Evolutionary conservation across 2,888 invertebrate genomes (phyloP).

Genomic region (Rapana venosa): DNA sequence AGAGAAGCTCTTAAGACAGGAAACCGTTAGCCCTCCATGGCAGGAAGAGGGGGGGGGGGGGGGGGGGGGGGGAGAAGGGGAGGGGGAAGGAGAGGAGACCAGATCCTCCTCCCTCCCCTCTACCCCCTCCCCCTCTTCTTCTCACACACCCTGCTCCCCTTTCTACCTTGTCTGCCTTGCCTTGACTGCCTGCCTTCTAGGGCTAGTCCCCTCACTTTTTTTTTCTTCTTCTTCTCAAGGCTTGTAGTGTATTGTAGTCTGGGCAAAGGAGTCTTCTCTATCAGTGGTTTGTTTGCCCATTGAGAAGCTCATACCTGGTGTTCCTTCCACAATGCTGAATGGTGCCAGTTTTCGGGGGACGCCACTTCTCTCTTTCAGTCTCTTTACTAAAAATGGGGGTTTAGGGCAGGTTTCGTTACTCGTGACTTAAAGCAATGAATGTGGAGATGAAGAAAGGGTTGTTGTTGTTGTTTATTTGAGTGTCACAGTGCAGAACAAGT

Average conservation of each 20-base stretch:
- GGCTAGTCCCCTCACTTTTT: no score
- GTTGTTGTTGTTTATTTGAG: no score
- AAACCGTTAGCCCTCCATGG: neutral
- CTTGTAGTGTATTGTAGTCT: neutral
- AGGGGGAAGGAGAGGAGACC: no score
- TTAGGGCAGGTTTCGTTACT: no score
- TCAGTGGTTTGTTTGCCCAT: constrained; percentile 21
- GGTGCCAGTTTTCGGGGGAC: neutral
- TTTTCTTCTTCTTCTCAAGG: no score
- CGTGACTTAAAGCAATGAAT: no score
- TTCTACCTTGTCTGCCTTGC: neutral
- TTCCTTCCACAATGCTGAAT: neutral
- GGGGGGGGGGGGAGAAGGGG: no score
- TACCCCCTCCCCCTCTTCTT: neutral
- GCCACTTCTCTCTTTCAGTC: neutral
- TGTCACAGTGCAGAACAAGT: no score
- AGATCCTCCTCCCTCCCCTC: neutral
- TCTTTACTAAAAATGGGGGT: no score
- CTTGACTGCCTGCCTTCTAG: neutral
- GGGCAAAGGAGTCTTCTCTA: neutral
- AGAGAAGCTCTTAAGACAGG: neutral
- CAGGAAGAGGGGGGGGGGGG: no score
- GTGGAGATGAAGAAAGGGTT: no score
- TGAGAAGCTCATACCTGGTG: neutral
- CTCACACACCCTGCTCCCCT: no score